These are phyloP conservation scores for Tor tambroides DNA, from an alignment of 2,113 vertebrate genomes.

Conservation along the genomic window DNA sequence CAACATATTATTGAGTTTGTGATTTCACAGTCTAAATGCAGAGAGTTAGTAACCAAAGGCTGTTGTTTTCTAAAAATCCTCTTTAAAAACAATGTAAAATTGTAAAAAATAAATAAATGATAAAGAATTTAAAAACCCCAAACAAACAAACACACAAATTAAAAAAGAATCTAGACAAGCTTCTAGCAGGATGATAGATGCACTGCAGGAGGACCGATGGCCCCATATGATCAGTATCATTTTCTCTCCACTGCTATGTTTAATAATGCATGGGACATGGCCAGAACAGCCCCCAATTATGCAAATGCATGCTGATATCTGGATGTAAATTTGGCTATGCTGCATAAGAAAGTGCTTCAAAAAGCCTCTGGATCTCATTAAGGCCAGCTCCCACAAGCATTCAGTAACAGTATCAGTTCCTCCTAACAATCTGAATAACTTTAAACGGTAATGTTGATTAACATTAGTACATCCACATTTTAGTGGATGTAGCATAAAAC, in stretches of 20 bases:
- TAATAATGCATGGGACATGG: constrained; percentile 33
- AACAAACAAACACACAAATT: not conserved
- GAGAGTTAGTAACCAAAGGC: not conserved
- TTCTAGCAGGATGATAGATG: not conserved
- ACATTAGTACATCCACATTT: not conserved
- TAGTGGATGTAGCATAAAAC: not conserved
- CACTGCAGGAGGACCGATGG: not conserved
- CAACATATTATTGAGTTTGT: not conserved
- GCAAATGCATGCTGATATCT: constrained; percentile 26
- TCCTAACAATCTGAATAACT: constrained; percentile 4
- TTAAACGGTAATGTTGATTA: constrained; percentile 21
- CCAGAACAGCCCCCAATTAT: constrained; percentile 30
- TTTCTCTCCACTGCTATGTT: not conserved
- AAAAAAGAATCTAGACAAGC: not conserved
- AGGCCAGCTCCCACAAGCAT: not conserved
- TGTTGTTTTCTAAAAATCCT: not conserved
- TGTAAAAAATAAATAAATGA: no score
- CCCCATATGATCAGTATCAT: constrained; percentile 17
- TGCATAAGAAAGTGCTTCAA: not conserved
- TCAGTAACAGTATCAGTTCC: not conserved
- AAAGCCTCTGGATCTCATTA: constrained; percentile 34
- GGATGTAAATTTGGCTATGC: constrained; percentile 19
- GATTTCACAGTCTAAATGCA: not conserved
- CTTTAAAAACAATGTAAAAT: not conserved
- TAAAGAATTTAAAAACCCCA: not conserved